phyloP scores from a whole-genome alignment of 1,140 invertebrate species.

The Drosophila nigromelanica region DNA sequence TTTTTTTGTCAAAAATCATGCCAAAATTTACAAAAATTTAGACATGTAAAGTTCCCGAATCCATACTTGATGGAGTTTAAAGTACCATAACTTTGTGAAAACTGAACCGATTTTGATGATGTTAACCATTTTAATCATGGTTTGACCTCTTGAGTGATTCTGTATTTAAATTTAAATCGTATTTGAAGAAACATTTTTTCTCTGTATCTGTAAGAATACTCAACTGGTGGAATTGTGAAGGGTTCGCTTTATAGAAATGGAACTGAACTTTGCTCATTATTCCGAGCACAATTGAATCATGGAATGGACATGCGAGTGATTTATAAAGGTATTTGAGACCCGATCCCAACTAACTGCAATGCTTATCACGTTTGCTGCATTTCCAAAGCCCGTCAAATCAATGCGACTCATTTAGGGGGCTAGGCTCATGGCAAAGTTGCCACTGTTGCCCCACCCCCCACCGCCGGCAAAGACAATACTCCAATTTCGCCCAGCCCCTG shows the following conservation, averaged over 20 bases:
- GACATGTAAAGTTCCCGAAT: too few species aligned
- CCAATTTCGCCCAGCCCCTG: background rate
- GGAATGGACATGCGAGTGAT: slow-evolving; percentile 25
- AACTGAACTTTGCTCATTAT: slow-evolving; percentile 24
- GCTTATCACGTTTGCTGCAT: slow-evolving; percentile 36
- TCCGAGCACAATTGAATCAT: slow-evolving; percentile 21
- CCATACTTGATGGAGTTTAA: too few species aligned
- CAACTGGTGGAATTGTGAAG: too few species aligned
- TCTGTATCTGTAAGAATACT: too few species aligned
- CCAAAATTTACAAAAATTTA: too few species aligned
- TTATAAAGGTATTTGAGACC: slow-evolving; percentile 29
- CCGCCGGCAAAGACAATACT: slow-evolving; percentile 3
- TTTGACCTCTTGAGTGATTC: too few species aligned
- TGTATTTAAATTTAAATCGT: too few species aligned
- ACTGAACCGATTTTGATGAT: too few species aligned
- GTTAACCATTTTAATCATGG: too few species aligned
- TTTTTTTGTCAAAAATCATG: too few species aligned
- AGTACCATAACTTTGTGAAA: too few species aligned
- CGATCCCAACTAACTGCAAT: slow-evolving; percentile 15
- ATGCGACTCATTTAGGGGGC: slow-evolving; percentile 21
- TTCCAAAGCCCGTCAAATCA: slow-evolving; percentile 22
- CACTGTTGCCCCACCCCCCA: background rate
- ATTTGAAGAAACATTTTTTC: too few species aligned
- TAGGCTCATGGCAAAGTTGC: slow-evolving; percentile 7
- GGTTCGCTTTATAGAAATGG: background rate